These are phyloP conservation scores for Leuciscus waleckii DNA, from an alignment of 2,797 vertebrate species.

Conservation along the genomic window DNA sequence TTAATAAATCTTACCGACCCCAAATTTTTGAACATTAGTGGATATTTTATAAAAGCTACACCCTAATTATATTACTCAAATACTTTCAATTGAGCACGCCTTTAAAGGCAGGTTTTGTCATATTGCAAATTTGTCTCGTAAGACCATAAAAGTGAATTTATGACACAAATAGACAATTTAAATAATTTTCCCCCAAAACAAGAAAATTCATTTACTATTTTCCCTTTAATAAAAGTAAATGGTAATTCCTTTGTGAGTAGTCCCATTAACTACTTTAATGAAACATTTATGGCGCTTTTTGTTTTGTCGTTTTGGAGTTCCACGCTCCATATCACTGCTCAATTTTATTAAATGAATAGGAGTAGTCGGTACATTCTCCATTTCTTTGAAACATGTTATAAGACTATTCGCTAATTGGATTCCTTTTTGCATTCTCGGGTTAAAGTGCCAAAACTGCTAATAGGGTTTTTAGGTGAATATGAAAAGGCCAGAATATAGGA, in stretches of 20 bases:
- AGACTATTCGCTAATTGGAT: neutral
- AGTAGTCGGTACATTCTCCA: neutral
- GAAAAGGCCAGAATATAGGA: conserved; percentile 21
- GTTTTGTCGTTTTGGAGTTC: neutral
- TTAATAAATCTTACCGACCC: neutral
- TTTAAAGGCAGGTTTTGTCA: neutral
- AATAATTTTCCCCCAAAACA: neutral
- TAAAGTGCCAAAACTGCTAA: conserved; percentile 19
- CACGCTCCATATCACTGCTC: neutral
- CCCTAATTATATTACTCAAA: no score
- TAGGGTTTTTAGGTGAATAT: conserved; percentile 23
- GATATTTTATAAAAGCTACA: no score
- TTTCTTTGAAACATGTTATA: neutral
- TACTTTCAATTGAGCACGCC: neutral
- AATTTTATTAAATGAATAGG: neutral
- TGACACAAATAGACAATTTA: neutral
- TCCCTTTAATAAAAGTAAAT: conserved; percentile 6
- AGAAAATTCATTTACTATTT: neutral
- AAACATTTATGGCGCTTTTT: neutral
- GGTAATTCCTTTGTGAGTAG: neutral
- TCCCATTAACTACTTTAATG: neutral
- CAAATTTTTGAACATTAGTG: neutral
- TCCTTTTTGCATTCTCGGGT: conserved; percentile 10
- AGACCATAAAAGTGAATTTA: neutral
- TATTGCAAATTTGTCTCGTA: neutral